Conservation (phyloP, 1,140 invertebrate genomes). For the Matsumurasca onukii region DNA sequence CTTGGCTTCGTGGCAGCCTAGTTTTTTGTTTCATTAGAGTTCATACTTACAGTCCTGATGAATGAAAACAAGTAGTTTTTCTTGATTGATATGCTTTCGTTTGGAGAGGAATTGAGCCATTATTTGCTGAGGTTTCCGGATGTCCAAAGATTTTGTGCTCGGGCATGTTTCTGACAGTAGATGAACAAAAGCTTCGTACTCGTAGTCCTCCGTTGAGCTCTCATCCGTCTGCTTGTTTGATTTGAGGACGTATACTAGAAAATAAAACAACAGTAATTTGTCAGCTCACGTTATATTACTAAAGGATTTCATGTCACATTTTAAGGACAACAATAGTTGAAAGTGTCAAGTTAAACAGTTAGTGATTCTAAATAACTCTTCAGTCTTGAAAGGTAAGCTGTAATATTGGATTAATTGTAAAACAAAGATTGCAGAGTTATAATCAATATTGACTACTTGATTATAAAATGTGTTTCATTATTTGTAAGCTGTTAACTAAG, state of each 20-base stretch:
- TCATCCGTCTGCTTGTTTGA: neutral
- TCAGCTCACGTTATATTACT: slow-evolving; percentile 29
- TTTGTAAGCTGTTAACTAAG: too few species aligned
- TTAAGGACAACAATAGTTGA: neutral
- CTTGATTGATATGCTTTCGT: slow-evolving; percentile 59
- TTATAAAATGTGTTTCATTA: too few species aligned
- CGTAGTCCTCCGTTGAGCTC: slow-evolving; percentile 47
- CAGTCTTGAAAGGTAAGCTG: neutral
- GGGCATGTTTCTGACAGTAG: slow-evolving; percentile 56
- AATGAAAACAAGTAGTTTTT: slow-evolving; percentile 69
- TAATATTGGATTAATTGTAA: too few species aligned
- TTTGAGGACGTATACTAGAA: slow-evolving; percentile 37
- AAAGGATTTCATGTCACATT: neutral
- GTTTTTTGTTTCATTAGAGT: too few species aligned
- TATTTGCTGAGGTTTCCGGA: slow-evolving; percentile 60
- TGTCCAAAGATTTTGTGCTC: slow-evolving; percentile 54
- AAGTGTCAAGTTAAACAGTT: neutral
- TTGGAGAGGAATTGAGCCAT: slow-evolving; percentile 77
- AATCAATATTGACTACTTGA: neutral
- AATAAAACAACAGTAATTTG: slow-evolving; percentile 33
- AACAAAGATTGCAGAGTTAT: neutral
- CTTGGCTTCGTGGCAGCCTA: too few species aligned
- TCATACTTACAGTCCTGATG: slow-evolving; percentile 81
- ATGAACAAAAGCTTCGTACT: slow-evolving; percentile 57
- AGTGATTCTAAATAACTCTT: neutral